phyloP scores from a whole-genome alignment of 1,140 invertebrate species.

The Acromyrmex heyeri region DNA sequence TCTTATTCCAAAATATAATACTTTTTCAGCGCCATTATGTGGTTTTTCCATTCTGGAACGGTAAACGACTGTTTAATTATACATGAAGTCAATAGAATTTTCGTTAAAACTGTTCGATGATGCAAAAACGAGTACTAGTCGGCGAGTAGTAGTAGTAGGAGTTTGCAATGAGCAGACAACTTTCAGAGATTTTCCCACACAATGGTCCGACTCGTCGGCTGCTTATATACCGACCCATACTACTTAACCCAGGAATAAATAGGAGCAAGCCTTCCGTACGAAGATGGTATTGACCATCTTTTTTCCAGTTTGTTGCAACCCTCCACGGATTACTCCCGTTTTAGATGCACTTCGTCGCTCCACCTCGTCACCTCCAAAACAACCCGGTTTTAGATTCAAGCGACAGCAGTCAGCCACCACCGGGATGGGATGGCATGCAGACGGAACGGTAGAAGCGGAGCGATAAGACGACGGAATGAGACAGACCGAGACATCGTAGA shows the following conservation, averaged over 20 bases:
- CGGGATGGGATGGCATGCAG: not conserved
- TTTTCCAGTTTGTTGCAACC: constrained; percentile 61
- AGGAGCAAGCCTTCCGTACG: constrained; percentile 54
- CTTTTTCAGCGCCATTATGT: too few species aligned
- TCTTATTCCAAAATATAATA: too few species aligned
- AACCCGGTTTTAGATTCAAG: constrained; percentile 61
- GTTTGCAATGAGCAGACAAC: not conserved
- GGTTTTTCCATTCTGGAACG: too few species aligned
- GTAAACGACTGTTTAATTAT: not conserved
- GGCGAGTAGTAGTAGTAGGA: not conserved
- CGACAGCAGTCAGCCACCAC: constrained; percentile 7
- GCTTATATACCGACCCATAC: constrained; percentile 17
- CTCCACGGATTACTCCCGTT: constrained; percentile 7
- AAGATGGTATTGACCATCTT: constrained; percentile 73
- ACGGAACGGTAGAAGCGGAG: not conserved
- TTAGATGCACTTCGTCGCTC: constrained; percentile 22
- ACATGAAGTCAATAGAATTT: not conserved
- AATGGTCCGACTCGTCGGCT: not conserved
- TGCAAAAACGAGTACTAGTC: not conserved
- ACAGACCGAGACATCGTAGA: constrained; percentile 54
- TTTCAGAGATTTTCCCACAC: not conserved
- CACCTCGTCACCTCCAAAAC: constrained; percentile 13
- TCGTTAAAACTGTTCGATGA: not conserved
- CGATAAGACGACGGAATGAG: constrained; percentile 2
- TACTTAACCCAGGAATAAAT: constrained; percentile 74